These are phyloP conservation scores for Spodoptera exigua DNA, from an alignment of 2,888 invertebrate genomes.

Conservation along the genomic window DNA sequence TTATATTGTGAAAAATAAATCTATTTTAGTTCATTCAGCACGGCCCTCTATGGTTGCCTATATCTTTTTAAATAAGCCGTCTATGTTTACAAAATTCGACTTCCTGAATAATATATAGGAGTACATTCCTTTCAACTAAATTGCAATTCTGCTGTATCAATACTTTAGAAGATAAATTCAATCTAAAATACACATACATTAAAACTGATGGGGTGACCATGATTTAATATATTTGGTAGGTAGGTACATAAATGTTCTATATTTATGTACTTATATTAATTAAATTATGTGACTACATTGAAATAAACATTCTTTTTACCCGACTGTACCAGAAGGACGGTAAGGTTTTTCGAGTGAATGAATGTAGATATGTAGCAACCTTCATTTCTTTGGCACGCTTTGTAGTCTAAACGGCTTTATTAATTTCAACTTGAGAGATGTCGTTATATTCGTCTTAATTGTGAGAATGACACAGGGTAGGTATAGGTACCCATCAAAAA, in stretches of 20 bases:
- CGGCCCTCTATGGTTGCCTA: no score
- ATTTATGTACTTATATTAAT: constrained; percentile 13
- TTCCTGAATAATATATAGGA: no score
- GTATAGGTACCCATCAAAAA: constrained; percentile 20
- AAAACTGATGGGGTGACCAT: no score
- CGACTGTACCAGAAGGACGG: constrained; percentile 11
- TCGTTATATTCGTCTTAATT: constrained; percentile 15
- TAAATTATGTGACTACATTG: constrained; percentile 13
- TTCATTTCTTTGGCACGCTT: constrained; percentile 14
- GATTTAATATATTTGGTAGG: constrained; percentile 5
- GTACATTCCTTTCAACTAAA: no score
- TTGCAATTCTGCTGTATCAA: no score
- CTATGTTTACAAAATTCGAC: no score
- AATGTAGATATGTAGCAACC: constrained; percentile 11
- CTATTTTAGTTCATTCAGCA: no score
- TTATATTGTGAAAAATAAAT: no score
- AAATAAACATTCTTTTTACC: constrained; percentile 12
- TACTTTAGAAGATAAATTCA: no score
- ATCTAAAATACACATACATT: no score
- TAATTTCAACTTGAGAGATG: constrained; percentile 14
- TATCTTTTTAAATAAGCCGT: no score
- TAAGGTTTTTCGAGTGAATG: constrained; percentile 7
- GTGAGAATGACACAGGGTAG: constrained; percentile 16
- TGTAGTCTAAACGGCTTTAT: constrained; percentile 11
- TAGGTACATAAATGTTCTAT: constrained; percentile 13